These are phyloP conservation scores for Zootoca vivipara DNA, from an alignment of 2,113 vertebrate species.

Conservation along the genomic window DNA sequence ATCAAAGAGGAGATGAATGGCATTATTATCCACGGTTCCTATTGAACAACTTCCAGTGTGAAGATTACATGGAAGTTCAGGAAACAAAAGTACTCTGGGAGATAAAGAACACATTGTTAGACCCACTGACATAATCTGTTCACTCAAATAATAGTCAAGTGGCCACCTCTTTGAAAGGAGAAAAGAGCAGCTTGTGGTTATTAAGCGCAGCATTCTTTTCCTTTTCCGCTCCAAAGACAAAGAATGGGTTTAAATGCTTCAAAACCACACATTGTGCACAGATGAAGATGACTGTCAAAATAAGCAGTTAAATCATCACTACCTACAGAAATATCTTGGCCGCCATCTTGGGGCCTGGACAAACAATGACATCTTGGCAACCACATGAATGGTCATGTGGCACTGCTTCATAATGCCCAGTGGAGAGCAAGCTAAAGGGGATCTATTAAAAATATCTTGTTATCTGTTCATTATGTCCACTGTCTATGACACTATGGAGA, in stretches of 20 bases:
- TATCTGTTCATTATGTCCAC: constrained; percentile 20
- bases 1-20: constrained; percentile 62
- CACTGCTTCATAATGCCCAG: constrained; percentile 57
- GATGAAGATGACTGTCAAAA: constrained; percentile 58
- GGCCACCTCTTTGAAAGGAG: constrained; percentile 55
- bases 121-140: constrained; percentile 61
- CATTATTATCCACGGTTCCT: constrained; percentile 62
- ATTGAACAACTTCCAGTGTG: constrained; percentile 33
- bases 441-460: constrained; percentile 35
- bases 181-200: constrained; percentile 63
- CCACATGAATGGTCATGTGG: constrained; percentile 44
- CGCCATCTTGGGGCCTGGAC: constrained; percentile 46
- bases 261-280: constrained; percentile 49
- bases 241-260: constrained; percentile 50
- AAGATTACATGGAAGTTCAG: constrained; percentile 31
- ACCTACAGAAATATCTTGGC: constrained; percentile 31
- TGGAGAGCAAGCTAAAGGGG: constrained; percentile 33
- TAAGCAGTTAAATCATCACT: constrained; percentile 61
- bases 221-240: constrained; percentile 50
- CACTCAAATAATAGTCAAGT: constrained; percentile 54
- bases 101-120: constrained; percentile 71
- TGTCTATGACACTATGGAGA: constrained; percentile 22
- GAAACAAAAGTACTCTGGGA: constrained; percentile 27
- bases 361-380: constrained; percentile 56
- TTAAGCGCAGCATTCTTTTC: constrained; percentile 60